Evolutionary conservation across 2,888 invertebrate genomes (phyloP).

Genomic region (Yponomeuta malinellus): DNA sequence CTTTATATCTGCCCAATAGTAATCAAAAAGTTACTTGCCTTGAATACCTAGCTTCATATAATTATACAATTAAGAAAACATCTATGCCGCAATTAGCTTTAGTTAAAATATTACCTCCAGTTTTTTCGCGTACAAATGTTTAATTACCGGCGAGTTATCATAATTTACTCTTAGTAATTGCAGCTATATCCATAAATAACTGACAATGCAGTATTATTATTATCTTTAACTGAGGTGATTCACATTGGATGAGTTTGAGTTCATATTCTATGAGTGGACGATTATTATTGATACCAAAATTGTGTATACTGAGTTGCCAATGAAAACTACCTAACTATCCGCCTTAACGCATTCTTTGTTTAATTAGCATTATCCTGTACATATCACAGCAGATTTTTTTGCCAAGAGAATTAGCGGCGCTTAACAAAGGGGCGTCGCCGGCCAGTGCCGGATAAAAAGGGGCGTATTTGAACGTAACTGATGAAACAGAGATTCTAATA

Average conservation of each 20-base stretch:
- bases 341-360: background rate
- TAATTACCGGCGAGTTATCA: background rate
- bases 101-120: background rate
- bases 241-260: background rate
- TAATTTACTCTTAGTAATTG: background rate
- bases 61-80: background rate
- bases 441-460: constrained; percentile 30
- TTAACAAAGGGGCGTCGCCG: constrained; percentile 55
- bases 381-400: background rate
- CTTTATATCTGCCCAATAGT: too few species aligned
- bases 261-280: background rate
- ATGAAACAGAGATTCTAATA: constrained; percentile 47
- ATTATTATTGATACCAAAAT: background rate
- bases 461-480: constrained; percentile 43
- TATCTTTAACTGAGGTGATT: background rate
- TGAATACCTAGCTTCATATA: background rate
- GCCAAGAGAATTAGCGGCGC: background rate
- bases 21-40: background rate
- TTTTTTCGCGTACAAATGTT: background rate
- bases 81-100: background rate
- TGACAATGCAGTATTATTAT: background rate
- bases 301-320: background rate
- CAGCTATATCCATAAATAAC: background rate
- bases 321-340: background rate
- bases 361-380: background rate